These are phyloP conservation scores for Eilema depressum DNA, from an alignment of 2,888 invertebrate species.

Conservation along the genomic window DNA sequence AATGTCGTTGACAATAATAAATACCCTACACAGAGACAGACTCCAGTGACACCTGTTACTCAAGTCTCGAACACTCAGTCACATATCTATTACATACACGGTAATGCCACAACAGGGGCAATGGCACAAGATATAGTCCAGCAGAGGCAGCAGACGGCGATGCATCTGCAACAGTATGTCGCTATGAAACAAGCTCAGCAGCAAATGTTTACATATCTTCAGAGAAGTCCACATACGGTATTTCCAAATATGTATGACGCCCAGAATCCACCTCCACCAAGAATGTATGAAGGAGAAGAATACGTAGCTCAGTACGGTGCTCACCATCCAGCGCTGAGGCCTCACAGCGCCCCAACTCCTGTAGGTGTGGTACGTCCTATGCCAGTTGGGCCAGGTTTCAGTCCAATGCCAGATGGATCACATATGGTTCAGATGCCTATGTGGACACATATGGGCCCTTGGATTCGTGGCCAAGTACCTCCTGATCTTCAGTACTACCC, in stretches of 20 bases:
- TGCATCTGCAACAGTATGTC: conserved; percentile 83
- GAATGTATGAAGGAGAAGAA: conserved; percentile 77
- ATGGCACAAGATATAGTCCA: conserved; percentile 75
- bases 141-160: conserved; percentile 82
- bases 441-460: conserved; percentile 79
- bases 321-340: conserved; percentile 70
- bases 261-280: conserved; percentile 62
- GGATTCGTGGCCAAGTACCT: conserved; percentile 73
- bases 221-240: conserved; percentile 79
- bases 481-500: conserved; percentile 82
- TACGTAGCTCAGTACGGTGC: conserved; percentile 68
- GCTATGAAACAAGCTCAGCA: conserved; percentile 86
- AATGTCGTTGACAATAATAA: conserved; percentile 69
- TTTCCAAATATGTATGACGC: conserved; percentile 76
- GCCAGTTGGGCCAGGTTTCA: conserved; percentile 69
- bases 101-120: conserved; percentile 67
- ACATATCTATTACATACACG: conserved; percentile 82
- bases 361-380: conserved; percentile 74
- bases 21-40: conserved; percentile 60
- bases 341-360: conserved; percentile 78
- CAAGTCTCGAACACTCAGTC: conserved; percentile 66
- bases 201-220: conserved; percentile 81
- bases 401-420: conserved; percentile 67
- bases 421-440: conserved; percentile 80
- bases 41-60: conserved; percentile 55